These are phyloP conservation scores for Stratiomys singularior DNA, from an alignment of 2,888 invertebrate species.

Conservation along the genomic window DNA sequence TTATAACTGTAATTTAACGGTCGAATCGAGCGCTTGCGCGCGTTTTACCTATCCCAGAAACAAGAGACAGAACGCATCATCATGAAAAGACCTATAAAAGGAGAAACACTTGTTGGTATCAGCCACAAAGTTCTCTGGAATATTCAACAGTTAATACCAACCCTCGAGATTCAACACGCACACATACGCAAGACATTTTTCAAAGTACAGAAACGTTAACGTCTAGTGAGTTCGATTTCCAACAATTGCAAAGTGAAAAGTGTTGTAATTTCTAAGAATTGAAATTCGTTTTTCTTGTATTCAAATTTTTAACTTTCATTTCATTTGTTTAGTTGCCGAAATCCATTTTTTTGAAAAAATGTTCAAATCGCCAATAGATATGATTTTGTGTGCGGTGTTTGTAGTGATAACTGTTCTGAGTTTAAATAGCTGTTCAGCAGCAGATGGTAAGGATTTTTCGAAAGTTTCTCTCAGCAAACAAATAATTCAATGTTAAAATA, in stretches of 20 bases:
- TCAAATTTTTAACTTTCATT: neutral
- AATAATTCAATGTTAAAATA: too few species aligned
- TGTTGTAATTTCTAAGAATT: neutral
- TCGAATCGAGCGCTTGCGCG: conserved; percentile 38
- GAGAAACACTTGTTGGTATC: conserved; percentile 45
- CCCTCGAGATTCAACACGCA: neutral
- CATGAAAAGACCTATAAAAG: conserved; percentile 38
- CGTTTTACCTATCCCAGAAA: neutral
- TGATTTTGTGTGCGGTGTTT: conserved; percentile 43
- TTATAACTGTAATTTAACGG: conserved; percentile 39
- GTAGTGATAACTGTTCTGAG: conserved; percentile 41
- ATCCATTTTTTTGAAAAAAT: conserved; percentile 17
- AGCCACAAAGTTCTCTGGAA: conserved; percentile 38
- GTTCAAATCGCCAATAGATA: conserved; percentile 41
- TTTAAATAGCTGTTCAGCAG: conserved; percentile 46
- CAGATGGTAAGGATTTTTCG: conserved; percentile 48
- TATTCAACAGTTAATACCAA: conserved; percentile 37
- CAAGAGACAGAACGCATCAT: conserved; percentile 33
- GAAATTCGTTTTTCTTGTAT: neutral
- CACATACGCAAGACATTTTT: neutral
- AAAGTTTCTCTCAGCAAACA: too few species aligned
- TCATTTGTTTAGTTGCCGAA: neutral
- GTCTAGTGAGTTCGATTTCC: neutral
- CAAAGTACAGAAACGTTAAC: neutral
- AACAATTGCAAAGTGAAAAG: neutral